A percentile compares a stretch with the other conserved stretches of the same genome.
phyloP scores from a whole-genome alignment of 2,888 invertebrate genomes.

The Lapara coniferarum region DNA sequence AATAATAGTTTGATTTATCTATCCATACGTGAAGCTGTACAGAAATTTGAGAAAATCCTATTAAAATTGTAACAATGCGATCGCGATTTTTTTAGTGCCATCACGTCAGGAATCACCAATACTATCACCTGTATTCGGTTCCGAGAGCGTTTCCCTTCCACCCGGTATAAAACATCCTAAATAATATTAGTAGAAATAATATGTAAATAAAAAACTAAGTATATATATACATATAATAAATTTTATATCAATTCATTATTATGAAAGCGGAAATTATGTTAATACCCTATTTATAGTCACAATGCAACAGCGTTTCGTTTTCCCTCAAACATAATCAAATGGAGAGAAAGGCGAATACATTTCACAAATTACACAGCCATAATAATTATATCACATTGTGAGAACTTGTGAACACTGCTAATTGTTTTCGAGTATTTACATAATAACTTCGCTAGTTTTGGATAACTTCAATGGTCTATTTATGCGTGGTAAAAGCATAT shows the following conservation, averaged over 20 bases:
- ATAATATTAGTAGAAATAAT: no score
- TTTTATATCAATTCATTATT: not conserved
- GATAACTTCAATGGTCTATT: not conserved
- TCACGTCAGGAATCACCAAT: no score
- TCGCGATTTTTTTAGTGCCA: no score
- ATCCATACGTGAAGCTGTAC: no score
- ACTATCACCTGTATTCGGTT: no score
- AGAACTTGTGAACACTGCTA: not conserved
- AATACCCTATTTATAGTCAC: not conserved
- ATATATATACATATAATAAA: not conserved
- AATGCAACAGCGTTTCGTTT: conserved; percentile 7
- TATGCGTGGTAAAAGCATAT: not conserved
- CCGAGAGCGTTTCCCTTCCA: no score
- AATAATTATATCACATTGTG: conserved; percentile 9
- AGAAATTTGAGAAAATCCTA: no score
- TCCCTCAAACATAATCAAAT: not conserved
- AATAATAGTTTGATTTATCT: no score
- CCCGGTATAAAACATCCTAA: no score
- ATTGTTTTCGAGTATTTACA: not conserved
- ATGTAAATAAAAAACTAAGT: no score
- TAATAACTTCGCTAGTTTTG: not conserved
- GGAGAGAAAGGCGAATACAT: conserved; percentile 11
- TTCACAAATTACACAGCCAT: conserved; percentile 20
- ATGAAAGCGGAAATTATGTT: not conserved
- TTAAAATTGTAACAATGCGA: no score